phyloP scores from a whole-genome alignment of 2,797 vertebrate species.

The Malacoraja senta region DNA sequence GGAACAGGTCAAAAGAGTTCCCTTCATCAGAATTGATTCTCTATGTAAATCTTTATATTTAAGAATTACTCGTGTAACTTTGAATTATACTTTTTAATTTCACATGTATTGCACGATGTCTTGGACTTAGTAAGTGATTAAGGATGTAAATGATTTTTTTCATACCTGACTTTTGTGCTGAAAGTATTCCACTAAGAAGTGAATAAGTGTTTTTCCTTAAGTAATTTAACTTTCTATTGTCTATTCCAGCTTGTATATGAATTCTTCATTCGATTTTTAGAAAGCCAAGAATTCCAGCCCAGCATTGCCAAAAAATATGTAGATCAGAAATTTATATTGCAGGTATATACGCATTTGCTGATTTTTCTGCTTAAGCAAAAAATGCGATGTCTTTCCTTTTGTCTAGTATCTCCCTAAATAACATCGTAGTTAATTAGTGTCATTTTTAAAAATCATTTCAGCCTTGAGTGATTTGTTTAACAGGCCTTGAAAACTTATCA shows the following conservation, averaged over 20 bases:
- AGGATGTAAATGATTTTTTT: not conserved
- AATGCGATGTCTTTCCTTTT: not conserved
- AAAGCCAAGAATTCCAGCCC: conserved; percentile 99
- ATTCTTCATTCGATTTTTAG: conserved; percentile 99
- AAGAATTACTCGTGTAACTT: not conserved
- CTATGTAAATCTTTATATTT: not conserved
- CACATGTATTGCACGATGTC: not conserved
- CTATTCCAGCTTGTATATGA: conserved; percentile 87
- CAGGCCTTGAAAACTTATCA: not conserved
- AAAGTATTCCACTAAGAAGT: not conserved
- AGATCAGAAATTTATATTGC: conserved; percentile 99
- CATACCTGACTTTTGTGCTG: not conserved
- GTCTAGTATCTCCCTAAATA: not conserved
- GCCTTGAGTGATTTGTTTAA: not conserved
- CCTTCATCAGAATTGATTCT: not conserved
- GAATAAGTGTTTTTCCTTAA: not conserved
- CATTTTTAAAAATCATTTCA: not conserved
- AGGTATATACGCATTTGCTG: conserved; percentile 65
- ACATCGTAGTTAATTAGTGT: not conserved
- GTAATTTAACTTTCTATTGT: conserved; percentile 1
- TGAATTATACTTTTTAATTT: not conserved
- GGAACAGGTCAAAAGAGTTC: not conserved
- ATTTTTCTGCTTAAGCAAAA: not conserved
- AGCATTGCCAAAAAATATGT: conserved; percentile 99
- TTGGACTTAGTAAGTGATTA: not conserved